phyloP scores from a whole-genome alignment of 2,888 invertebrate species.

The Dynastes grantii region DNA sequence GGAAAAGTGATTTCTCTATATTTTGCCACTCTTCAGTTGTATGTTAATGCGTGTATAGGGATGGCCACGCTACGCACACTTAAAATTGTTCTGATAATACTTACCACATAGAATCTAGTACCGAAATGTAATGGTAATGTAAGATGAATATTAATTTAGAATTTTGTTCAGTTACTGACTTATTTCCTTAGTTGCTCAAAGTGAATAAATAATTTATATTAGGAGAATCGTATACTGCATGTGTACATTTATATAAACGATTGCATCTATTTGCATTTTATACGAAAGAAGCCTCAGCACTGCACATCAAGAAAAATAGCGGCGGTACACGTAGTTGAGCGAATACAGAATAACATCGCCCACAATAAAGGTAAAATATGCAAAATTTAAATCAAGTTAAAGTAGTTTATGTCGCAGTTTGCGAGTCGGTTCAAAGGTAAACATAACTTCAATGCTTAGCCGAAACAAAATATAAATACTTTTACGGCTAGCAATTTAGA shows the following conservation, averaged over 20 bases:
- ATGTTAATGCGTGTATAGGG: too few relatives aligned
- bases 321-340: not conserved
- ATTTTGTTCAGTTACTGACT: too few relatives aligned
- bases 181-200: too few relatives aligned
- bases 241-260: not conserved
- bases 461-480: not conserved
- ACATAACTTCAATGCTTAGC: not conserved
- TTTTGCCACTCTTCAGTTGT: too few relatives aligned
- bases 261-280: too few relatives aligned
- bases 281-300: not conserved
- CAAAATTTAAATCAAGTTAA: constrained; percentile 24
- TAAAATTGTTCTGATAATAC: too few relatives aligned
- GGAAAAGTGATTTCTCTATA: too few relatives aligned
- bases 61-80: too few relatives aligned
- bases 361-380: constrained; percentile 17
- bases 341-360: not conserved
- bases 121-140: too few relatives aligned
- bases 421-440: constrained; percentile 13
- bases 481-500: not conserved
- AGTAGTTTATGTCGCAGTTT: constrained; percentile 15
- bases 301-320: not conserved
- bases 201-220: not conserved
- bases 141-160: too few relatives aligned
- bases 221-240: not conserved
- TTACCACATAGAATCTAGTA: too few relatives aligned